These are phyloP conservation scores for Penelope pileata DNA, from an alignment of 2,113 vertebrate genomes.

Conservation along the genomic window DNA sequence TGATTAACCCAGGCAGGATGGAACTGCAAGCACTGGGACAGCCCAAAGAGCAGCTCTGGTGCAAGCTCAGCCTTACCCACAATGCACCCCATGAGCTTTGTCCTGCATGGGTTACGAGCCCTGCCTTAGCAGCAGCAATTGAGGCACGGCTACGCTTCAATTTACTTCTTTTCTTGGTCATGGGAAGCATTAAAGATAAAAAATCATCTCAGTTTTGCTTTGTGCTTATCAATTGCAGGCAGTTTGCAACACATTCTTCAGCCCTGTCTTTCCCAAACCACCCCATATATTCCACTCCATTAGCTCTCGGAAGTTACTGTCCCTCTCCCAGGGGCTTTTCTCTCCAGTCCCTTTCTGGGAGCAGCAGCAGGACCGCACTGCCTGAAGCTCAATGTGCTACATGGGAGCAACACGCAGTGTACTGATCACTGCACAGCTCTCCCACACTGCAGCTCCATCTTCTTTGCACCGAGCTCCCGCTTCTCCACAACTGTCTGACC, in stretches of 20 bases:
- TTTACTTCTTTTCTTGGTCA: background rate
- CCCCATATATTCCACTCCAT: background rate
- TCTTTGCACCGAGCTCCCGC: fast-evolving
- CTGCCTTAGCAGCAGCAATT: too few species aligned
- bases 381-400: background rate
- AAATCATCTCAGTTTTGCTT: background rate
- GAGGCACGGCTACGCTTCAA: background rate
- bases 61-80: too few species aligned
- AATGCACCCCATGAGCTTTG: background rate
- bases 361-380: background rate
- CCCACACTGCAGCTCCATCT: background rate
- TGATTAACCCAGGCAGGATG: background rate
- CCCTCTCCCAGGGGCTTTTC: background rate
- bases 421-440: background rate
- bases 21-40: fast-evolving
- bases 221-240: background rate
- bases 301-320: background rate
- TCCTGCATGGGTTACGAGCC: background rate
- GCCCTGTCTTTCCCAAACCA: background rate
- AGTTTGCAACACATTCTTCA: background rate
- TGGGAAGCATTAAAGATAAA: background rate
- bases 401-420: background rate
- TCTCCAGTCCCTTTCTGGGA: background rate
- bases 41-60: too few species aligned
- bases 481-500: background rate